Evolutionary conservation across 2,888 invertebrate species (phyloP), one percentile per base, ranked within the genome.

Genomic region (Rhamphomyia laevipes): DNA sequence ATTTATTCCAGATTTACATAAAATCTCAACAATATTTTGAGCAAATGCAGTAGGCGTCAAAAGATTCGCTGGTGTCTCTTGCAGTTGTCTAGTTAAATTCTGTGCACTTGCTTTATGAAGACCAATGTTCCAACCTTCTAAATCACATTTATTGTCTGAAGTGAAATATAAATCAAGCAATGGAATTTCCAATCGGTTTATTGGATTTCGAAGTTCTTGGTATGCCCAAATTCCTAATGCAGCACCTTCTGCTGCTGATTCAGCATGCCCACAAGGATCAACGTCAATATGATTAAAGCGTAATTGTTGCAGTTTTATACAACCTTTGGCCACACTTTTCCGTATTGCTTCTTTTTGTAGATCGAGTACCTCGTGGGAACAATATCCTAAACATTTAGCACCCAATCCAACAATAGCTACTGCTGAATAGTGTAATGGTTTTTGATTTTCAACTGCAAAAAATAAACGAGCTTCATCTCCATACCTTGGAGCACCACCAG

Each of bases 21-120:
- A 53, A 2, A 63, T 60, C 21, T 65, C 59, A 5, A 64, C 64
- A 1, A 81, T 80, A 55, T 79, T 76, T 67, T 85, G 80, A 2
- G 86, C 83, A 64, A 89, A 89, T 4, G 77, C 74, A 1, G 83
- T 84, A 1, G 90, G 90, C 3, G 86, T 88, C 64, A 90, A 74
- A 49, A 80, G 61, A 64, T 90, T 90, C 2, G 88, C 80, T 1
- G 90, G 88, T 61, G 83, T 80, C 67, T 90, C 89, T 74, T 84
- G 85, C 13, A 90, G 68, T 56, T 76, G 78, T 7, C 88, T 72
- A 0, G 86, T 82, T 49, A 88, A 71, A 67, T 90, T 90, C 68
- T 91, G 90, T 1, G 84, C 82, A 50, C 84, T 81, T 0, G 85
- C 88, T 61, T 86, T 80, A 48, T 80, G 70, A 27, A 76, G 59